Evolutionary conservation across 2,888 invertebrate species (phyloP), one percentile per base, ranked within the genome.

Genomic region (Tachina lurida): DNA sequence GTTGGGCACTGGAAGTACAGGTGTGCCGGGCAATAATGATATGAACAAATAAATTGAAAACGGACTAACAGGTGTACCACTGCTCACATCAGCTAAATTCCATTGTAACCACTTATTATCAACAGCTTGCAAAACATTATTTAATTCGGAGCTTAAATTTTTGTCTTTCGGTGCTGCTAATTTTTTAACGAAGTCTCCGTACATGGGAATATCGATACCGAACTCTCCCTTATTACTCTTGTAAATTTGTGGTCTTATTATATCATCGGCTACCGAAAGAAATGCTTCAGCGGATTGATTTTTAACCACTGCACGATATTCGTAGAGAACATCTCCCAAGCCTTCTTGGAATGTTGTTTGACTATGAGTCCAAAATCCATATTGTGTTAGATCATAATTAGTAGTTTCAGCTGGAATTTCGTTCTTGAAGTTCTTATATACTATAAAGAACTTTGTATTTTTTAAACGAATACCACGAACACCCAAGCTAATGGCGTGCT

Each of bases 1-100:
- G 3, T 88, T 88, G 39, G 88, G 87, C 0, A 94, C 90, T 79
- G 94, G 93, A 0, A 92, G 90, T 12, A 97, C 94, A 0, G 97
- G 96, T 8, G 96, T 95, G 62, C 98, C 98, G 0, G 97, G 97
- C 87, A 98, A 93, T 78, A 98, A 93, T 90, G 97, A 93, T 65
- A 96, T 94, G 89, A 98, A 94, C 90, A 96, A 94, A 31, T 95
- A 95, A 49, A 94, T 87, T 71, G 94, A 94, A 0, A 93, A 91
- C 71, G 87, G 89, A 85, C 90, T 87, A 4, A 89, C 87, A 3
- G 58, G 39, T 1, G 80, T 43, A 43, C 78, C 43, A 0, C 56
- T 56, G 13, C 87, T 87, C 43, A 88, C 87, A 52, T 89, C 88
- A 2, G 88, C 91, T n/a, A 91, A 90, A 88, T 92, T 91, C 93